Percentiles rank a stretch among this genome's conserved stretches.
These are phyloP conservation scores for Aspidoscelis tigris DNA, from an alignment of 2,113 vertebrate species.

Conservation along the genomic window DNA sequence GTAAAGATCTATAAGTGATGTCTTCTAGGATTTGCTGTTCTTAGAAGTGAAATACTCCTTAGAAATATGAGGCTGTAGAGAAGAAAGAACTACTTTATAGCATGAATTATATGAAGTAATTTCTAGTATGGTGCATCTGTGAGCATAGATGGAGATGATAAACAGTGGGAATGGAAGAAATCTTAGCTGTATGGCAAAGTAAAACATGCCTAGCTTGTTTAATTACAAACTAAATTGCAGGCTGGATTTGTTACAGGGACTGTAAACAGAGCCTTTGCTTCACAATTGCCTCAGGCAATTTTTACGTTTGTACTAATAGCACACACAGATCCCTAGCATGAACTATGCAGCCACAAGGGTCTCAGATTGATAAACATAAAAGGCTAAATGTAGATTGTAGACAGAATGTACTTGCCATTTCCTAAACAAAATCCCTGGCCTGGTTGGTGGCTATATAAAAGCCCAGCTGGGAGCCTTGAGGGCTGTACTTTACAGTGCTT, in stretches of 20 bases:
- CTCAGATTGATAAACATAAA: slow-evolving; percentile 6
- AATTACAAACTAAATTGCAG: slow-evolving; percentile 13
- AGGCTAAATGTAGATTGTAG: neutral
- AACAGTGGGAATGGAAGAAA: neutral
- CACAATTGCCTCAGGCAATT: neutral
- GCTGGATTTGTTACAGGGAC: neutral
- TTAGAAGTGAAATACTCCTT: slow-evolving; percentile 18
- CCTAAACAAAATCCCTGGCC: neutral
- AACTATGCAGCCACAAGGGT: slow-evolving; percentile 3
- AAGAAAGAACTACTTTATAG: slow-evolving; percentile 1
- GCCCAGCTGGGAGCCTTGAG: neutral
- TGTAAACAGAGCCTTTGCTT: slow-evolving; percentile 4
- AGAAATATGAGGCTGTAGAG: slow-evolving; percentile 23
- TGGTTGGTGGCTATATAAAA: neutral
- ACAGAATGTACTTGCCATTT: neutral
- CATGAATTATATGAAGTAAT: slow-evolving; percentile 1
- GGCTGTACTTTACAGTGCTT: neutral
- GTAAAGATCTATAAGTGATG: slow-evolving; percentile 28
- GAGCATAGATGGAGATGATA: neutral
- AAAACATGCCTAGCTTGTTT: slow-evolving; percentile 6
- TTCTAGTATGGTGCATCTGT: neutral
- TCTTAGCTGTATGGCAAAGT: neutral
- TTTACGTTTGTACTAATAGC: slow-evolving; percentile 6
- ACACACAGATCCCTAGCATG: neutral
- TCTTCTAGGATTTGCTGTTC: slow-evolving; percentile 14